Conservation (phyloP, 92 coral and sea anemone species). For the Epizoanthus scotinus region DNA sequence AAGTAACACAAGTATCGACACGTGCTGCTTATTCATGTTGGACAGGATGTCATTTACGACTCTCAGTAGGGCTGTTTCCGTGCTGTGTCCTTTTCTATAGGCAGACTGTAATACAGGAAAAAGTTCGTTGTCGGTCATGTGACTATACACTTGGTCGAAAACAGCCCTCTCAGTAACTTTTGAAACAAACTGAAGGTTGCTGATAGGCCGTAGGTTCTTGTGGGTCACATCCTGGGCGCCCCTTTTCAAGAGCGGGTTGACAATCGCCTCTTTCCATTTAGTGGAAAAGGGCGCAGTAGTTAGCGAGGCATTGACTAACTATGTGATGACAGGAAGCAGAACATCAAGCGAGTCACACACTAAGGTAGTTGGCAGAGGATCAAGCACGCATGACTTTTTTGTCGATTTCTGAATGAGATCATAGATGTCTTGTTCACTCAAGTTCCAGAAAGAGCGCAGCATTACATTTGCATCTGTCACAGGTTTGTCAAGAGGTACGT, state of each 20-base stretch:
- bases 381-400: conserved; percentile 45
- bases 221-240: no score
- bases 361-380: conserved; percentile 37
- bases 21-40: conserved; percentile 34
- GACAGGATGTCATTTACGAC: conserved; percentile 2
- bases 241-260: no score
- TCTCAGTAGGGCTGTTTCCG: conserved; percentile 4
- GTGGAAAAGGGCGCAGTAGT: conserved; percentile 53
- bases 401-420: conserved; percentile 53
- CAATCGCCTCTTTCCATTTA: conserved; percentile 53
- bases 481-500: conserved; percentile 48
- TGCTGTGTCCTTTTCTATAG: neutral
- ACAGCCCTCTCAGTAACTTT: conserved; percentile 33
- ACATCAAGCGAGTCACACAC: conserved; percentile 34
- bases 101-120: neutral
- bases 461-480: conserved; percentile 43
- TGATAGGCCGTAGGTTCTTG: conserved; percentile 10
- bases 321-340: conserved; percentile 48
- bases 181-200: conserved; percentile 6
- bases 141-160: neutral
- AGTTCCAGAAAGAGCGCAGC: conserved; percentile 44
- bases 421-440: conserved; percentile 45
- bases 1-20: conserved; percentile 32
- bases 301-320: conserved; percentile 52
- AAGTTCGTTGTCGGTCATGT: neutral